Evolutionary conservation across 2,797 vertebrate species (phyloP).

Genomic region (Danio jaintianensis): DNA sequence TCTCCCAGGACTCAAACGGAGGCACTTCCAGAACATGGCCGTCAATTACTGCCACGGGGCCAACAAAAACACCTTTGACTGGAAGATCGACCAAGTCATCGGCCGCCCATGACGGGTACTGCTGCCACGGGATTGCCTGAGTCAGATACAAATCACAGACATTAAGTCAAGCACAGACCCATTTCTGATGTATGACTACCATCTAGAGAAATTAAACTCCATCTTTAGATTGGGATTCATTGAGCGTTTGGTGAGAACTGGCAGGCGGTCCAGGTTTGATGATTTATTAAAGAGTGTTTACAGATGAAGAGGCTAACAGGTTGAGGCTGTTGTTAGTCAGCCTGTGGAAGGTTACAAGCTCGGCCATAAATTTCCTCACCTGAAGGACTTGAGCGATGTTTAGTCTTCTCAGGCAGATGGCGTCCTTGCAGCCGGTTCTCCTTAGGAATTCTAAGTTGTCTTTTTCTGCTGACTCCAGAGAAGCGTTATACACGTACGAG

Average conservation of each 20-base stretch:
- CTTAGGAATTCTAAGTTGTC: constrained; percentile 77
- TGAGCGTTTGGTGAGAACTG: constrained; percentile 12
- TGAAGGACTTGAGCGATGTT: constrained; percentile 70
- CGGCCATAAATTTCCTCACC: constrained; percentile 64
- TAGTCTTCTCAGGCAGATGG: constrained; percentile 72
- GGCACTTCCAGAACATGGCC: constrained; percentile 74
- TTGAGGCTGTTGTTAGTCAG: constrained; percentile 43
- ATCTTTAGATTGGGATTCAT: constrained; percentile 28
- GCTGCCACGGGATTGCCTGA: constrained; percentile 78
- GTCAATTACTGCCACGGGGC: constrained; percentile 77
- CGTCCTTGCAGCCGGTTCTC: constrained; percentile 72
- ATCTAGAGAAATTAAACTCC: constrained; percentile 18
- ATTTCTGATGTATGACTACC: constrained; percentile 1
- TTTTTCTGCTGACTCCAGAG: constrained; percentile 74
- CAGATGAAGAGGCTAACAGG: constrained; percentile 24
- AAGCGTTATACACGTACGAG: constrained; percentile 69
- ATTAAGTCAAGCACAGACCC: constrained; percentile 29
- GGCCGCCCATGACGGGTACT: constrained; percentile 77
- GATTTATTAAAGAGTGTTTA: constrained; percentile 43
- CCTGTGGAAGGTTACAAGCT: constrained; percentile 28
- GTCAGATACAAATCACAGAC: constrained; percentile 1
- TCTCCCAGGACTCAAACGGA: constrained; percentile 75
- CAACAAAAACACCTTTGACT: constrained; percentile 63
- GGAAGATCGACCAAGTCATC: constrained; percentile 72
- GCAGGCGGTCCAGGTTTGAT: constrained; percentile 21